phyloP scores from a whole-genome alignment of 2,113 vertebrate species.

The Nothoprocta perdicaria region DNA sequence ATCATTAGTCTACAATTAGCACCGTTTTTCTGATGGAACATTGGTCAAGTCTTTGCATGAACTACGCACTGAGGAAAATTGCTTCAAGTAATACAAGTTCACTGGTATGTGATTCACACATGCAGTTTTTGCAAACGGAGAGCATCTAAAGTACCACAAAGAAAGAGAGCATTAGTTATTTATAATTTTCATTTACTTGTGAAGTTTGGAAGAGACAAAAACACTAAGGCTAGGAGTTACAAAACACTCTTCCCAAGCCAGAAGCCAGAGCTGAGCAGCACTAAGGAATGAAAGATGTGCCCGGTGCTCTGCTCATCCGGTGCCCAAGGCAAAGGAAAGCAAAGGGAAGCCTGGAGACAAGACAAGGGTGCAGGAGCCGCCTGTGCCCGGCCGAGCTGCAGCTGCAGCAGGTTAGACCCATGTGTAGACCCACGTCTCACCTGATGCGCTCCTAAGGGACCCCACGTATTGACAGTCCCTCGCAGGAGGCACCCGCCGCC shows the following conservation, averaged over 20 bases:
- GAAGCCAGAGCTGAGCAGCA: neutral
- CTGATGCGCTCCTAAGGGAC: neutral
- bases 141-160: neutral
- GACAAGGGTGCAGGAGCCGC: too few species aligned
- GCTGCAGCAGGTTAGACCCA: neutral
- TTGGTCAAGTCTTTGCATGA: neutral
- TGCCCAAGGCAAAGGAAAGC: neutral
- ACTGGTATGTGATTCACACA: neutral
- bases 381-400: neutral
- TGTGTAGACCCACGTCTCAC: too few species aligned
- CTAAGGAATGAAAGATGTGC: neutral
- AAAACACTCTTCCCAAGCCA: neutral
- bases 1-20: neutral
- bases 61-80: neutral
- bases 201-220: neutral
- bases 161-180: neutral
- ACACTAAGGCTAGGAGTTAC: neutral
- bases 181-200: neutral
- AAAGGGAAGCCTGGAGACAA: neutral
- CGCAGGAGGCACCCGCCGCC: neutral
- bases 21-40: neutral
- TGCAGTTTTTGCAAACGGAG: neutral
- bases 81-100: neutral
- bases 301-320: neutral
- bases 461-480: rapidly evolving